Conservation (phyloP, 2,888 invertebrate genomes). For the Lordiphosa andalusiaca region DNA sequence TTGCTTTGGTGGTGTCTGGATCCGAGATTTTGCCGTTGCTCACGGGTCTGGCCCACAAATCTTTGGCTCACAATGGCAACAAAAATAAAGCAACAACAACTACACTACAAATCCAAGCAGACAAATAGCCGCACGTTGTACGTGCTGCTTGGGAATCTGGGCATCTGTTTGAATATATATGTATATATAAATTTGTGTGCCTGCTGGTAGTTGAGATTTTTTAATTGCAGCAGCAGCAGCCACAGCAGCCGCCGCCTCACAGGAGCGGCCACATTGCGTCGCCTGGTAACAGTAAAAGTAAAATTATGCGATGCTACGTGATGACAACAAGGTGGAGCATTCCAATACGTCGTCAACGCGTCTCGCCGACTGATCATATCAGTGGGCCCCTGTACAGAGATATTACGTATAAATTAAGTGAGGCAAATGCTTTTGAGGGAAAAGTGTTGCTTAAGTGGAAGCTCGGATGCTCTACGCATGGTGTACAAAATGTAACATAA, state of each 20-base stretch:
- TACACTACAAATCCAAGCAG: slow-evolving; percentile 68
- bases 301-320: slow-evolving; percentile 71
- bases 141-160: slow-evolving; percentile 54
- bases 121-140: slow-evolving; percentile 72
- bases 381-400: slow-evolving; percentile 7
- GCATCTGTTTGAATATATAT: slow-evolving; percentile 44
- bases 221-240: slow-evolving; percentile 56
- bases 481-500: too few relatives aligned
- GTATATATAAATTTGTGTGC: slow-evolving; percentile 5
- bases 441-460: background rate
- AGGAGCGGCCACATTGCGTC: slow-evolving; percentile 59
- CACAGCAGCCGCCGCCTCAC: slow-evolving; percentile 49
- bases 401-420: slow-evolving; percentile 71
- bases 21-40: slow-evolving; percentile 31
- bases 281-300: slow-evolving; percentile 68
- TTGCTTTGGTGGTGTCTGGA: slow-evolving; percentile 5
- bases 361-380: slow-evolving; percentile 8
- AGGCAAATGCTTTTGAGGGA: background rate
- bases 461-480: slow-evolving; percentile 8
- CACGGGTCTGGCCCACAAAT: slow-evolving; percentile 62
- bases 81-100: slow-evolving; percentile 29
- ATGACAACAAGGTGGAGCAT: slow-evolving; percentile 67
- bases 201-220: slow-evolving; percentile 65
- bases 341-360: slow-evolving; percentile 56
- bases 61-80: slow-evolving; percentile 65